Evolutionary conservation across 2,113 vertebrate species (phyloP), one percentile per base, ranked within the genome.

Genomic region (Hoplias malabaricus): DNA sequence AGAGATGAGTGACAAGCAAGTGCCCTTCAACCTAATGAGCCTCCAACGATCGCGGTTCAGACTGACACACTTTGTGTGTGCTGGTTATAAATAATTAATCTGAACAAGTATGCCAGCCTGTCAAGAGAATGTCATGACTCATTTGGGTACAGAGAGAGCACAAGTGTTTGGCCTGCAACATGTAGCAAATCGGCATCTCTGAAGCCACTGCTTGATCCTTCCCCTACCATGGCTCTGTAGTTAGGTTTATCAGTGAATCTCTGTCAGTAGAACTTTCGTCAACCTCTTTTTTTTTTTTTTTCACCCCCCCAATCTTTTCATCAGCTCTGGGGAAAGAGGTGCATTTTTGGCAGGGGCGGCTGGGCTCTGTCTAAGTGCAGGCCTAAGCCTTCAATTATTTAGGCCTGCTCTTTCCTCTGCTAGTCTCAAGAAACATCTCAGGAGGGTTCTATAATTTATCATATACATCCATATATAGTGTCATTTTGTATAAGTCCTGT

Each of bases 51-150:
- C 79, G 90, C 90, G 89, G 86, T 81, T 80, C 81, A 85, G 73
- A 74, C 53, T 86, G 86, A 85, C 81, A 90, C 87, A 86, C 79
- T 89, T 87, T 81, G 87, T 86, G 80, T 87, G 82, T 54, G 84
- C 79, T 75, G 73, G 43, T 88, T 88, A 89, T 91, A 91, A 92
- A 94, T 89, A 93, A 91, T 88, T 89, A 86, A 90, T 92, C 77
- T 79, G 79, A 65, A 89, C 84, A 85, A 88, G 85, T 85, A 85
- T 86, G 83, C 82, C 80, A 42, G 23, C 42, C 61, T 84, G 87
- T 87, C 77, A 88, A 82, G 83, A 85, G 88, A 90, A 87, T 92
- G 84, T 85, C 80, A 89, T 71, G 79, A 90, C 89, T 92, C 78
- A 85, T 89, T 93, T 91, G 69, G 73, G 61, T 81, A 75, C 36